Evolutionary conservation across 2,113 vertebrate genomes (phyloP).

Genomic region (Odocoileus hemionus): DNA sequence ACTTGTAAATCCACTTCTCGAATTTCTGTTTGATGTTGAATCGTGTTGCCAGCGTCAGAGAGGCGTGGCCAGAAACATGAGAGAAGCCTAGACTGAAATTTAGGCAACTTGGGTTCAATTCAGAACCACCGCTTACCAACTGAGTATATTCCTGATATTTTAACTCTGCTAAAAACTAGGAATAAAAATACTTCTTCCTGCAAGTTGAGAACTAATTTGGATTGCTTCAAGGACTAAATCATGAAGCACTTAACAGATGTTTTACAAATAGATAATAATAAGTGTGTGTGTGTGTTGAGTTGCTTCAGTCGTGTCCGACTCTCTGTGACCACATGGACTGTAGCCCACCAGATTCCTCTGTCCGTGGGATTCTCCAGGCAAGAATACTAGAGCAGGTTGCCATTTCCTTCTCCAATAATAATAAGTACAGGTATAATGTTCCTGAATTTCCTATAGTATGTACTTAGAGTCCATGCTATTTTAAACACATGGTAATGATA

Average conservation of each 20-base stretch:
- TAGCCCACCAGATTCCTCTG: not conserved
- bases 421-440: not conserved
- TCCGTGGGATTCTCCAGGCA: not conserved
- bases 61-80: not conserved
- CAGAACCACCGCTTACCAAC: not conserved
- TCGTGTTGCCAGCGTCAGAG: not conserved
- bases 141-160: not conserved
- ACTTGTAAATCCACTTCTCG: not conserved
- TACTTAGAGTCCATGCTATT: not conserved
- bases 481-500: not conserved
- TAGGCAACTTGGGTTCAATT: not conserved
- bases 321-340: not conserved
- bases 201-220: not conserved
- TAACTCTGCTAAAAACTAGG: not conserved
- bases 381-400: not conserved
- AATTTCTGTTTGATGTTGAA: not conserved
- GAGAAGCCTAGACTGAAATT: not conserved
- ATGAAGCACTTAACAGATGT: not conserved
- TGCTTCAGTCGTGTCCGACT: not conserved
- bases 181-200: not conserved
- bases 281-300: not conserved
- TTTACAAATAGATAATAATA: not conserved
- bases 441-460: not conserved
- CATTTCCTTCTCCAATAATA: not conserved
- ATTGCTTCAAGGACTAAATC: not conserved